phyloP scores from a whole-genome alignment of 2,888 invertebrate genomes.

The Eremobia ochroleuca region DNA sequence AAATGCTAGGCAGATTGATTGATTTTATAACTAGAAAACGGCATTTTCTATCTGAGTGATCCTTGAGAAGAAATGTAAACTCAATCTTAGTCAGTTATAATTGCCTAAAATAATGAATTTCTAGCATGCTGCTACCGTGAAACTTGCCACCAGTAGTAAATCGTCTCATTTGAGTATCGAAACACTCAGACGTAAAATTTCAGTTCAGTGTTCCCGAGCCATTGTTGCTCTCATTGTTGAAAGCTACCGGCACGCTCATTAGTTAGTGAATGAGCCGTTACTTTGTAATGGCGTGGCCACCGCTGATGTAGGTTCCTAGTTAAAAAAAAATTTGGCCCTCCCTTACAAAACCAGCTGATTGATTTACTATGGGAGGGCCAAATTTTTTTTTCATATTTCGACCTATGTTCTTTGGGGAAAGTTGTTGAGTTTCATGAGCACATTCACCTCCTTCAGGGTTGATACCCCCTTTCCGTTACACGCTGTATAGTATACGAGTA shows the following conservation, averaged over 20 bases:
- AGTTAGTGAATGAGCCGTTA: slow-evolving; percentile 12
- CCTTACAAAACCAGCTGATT: no score
- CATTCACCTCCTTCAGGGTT: no score
- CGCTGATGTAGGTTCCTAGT: no score
- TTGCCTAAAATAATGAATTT: background rate
- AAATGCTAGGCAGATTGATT: background rate
- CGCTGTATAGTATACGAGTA: no score
- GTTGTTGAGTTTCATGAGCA: no score
- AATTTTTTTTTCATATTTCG: no score
- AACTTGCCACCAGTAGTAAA: background rate
- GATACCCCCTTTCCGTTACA: no score
- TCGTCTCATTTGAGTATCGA: background rate
- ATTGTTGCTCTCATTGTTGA: slow-evolving; percentile 16
- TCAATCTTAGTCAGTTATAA: background rate
- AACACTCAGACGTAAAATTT: slow-evolving; percentile 13
- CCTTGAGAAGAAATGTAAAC: background rate
- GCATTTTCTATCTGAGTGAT: no score
- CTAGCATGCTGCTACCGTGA: background rate
- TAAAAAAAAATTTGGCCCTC: no score
- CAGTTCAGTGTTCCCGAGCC: slow-evolving; percentile 7
- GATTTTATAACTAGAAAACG: no score
- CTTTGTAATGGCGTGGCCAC: background rate
- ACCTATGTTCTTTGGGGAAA: no score
- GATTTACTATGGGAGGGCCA: no score
- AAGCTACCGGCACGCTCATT: slow-evolving; percentile 15